Conservation (phyloP, 2,113 vertebrate genomes). For the Clarias gariepinus region DNA sequence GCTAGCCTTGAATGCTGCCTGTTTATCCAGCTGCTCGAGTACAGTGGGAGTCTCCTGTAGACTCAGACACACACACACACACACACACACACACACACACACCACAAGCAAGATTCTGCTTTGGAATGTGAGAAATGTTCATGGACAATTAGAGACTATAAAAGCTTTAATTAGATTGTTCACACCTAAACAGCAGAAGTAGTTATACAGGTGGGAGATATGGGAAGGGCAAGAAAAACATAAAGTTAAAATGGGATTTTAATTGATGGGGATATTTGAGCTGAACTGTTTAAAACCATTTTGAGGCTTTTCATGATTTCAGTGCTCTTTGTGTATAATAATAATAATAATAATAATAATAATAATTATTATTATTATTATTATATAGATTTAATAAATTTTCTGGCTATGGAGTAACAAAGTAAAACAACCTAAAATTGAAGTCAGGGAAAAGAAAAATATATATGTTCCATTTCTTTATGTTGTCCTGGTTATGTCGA, state of each 20-base stretch:
- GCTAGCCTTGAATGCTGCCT: slow-evolving; percentile 19
- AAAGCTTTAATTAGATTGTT: background rate
- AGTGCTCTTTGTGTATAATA: background rate
- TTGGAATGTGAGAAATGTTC: slow-evolving; percentile 21
- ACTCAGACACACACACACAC: slow-evolving; percentile 1
- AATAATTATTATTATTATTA: too few relatives aligned
- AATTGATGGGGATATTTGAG: background rate
- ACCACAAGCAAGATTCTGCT: background rate
- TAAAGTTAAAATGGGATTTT: background rate
- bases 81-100: background rate
- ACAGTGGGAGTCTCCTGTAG: background rate
- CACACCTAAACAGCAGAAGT: background rate
- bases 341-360: too few relatives aligned
- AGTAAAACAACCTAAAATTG: background rate
- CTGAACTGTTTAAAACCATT: background rate
- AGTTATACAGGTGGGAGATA: background rate
- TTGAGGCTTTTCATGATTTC: background rate
- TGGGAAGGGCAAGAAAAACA: background rate
- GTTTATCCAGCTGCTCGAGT: slow-evolving; percentile 34
- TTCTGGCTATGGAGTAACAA: too few relatives aligned
- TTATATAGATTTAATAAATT: too few relatives aligned
- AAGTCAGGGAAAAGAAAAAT: background rate
- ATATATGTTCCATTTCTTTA: background rate
- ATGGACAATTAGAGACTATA: background rate
- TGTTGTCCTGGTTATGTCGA: background rate